These are phyloP conservation scores for Syngnathus floridae DNA, from an alignment of 2,113 vertebrate genomes.

Conservation along the genomic window DNA sequence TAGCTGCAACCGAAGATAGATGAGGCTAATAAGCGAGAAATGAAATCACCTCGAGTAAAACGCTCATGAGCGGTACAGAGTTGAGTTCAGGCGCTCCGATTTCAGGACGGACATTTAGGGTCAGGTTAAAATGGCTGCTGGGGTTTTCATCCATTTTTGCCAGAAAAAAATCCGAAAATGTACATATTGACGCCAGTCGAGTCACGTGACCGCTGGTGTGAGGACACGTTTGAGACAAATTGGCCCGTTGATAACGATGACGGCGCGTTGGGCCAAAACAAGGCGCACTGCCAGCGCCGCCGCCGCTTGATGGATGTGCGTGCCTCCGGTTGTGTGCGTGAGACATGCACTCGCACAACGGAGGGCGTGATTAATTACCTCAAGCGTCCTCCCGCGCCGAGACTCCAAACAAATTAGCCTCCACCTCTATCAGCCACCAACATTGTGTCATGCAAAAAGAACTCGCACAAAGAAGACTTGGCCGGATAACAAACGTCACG, in stretches of 20 bases:
- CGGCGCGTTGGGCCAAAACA: constrained; percentile 42
- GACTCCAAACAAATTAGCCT: not conserved
- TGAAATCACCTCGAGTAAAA: constrained; percentile 19
- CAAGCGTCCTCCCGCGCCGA: constrained; percentile 9
- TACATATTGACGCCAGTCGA: not conserved
- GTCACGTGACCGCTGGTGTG: constrained; percentile 12
- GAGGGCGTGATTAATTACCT: constrained; percentile 55
- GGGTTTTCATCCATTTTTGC: not conserved
- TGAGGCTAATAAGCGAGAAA: constrained; percentile 22
- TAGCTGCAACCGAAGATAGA: constrained; percentile 42
- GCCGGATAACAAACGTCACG: not conserved
- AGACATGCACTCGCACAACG: constrained; percentile 35
- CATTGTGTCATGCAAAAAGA: not conserved
- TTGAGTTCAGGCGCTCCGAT: too few relatives aligned
- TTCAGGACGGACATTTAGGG: too few relatives aligned
- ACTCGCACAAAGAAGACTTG: not conserved
- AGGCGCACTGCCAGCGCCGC: not conserved
- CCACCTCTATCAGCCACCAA: constrained; percentile 9
- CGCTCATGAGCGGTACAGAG: constrained; percentile 6
- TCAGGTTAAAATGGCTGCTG: constrained; percentile 7
- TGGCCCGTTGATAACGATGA: constrained; percentile 57
- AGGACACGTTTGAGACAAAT: constrained; percentile 63
- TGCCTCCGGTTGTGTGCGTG: constrained; percentile 18
- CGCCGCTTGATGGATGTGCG: constrained; percentile 53
- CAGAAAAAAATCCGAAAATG: not conserved